These are phyloP conservation scores for Thelaira solivaga DNA, from an alignment of 2,888 invertebrate species.

Conservation along the genomic window DNA sequence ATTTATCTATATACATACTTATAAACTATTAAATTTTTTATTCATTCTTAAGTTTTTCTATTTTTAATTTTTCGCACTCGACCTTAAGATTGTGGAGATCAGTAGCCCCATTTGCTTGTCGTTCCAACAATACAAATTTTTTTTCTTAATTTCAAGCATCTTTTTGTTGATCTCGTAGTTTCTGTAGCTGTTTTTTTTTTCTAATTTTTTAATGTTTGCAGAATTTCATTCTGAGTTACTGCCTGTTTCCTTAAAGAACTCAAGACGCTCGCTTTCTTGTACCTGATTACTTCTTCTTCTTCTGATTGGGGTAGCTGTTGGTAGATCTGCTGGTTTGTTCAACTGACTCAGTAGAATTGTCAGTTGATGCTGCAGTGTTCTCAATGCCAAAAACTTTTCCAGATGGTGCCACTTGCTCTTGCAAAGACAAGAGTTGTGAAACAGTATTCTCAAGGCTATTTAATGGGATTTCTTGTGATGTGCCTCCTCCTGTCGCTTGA, in stretches of 20 bases:
- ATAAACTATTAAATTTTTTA: not conserved
- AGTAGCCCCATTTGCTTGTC: not conserved
- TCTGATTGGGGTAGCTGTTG: too few species aligned
- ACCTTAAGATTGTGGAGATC: too few species aligned
- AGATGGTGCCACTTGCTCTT: not conserved
- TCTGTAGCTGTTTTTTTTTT: too few species aligned
- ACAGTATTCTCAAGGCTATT: too few species aligned
- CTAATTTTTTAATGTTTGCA: not conserved
- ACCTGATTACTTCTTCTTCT: too few species aligned
- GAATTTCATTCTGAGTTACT: not conserved
- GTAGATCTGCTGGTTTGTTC: not conserved
- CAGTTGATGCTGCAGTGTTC: not conserved
- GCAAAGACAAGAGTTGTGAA: too few species aligned
- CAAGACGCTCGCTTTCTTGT: not conserved
- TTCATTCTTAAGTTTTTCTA: too few species aligned
- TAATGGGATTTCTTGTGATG: not conserved
- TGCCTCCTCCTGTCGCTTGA: not conserved
- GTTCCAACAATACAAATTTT: not conserved
- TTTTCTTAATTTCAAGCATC: not conserved
- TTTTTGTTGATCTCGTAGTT: too few species aligned
- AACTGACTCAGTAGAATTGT: not conserved
- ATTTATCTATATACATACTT: not conserved
- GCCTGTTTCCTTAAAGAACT: not conserved
- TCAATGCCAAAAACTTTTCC: not conserved
- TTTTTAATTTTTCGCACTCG: too few species aligned